phyloP scores from a whole-genome alignment of 2,113 vertebrate genomes.

The Catharus bicknelli region DNA sequence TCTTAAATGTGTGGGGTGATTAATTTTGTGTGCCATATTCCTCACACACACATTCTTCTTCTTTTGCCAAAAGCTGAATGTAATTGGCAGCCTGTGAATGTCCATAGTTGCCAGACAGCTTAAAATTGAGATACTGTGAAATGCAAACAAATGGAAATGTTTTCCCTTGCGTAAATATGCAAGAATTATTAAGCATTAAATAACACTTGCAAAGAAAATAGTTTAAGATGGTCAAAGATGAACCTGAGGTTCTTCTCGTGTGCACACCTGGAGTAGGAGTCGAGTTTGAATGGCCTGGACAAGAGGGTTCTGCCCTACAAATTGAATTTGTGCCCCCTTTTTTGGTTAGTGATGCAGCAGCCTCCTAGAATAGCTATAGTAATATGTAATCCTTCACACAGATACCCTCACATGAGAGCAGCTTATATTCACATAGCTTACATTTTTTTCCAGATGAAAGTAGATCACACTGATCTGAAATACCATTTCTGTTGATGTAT shows the following conservation, averaged over 20 bases:
- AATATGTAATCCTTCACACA: background rate
- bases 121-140: conserved; percentile 41
- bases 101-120: conserved; percentile 35
- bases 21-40: conserved; percentile 30
- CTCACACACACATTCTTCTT: conserved; percentile 24
- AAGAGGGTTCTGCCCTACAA: background rate
- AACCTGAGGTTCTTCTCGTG: background rate
- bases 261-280: background rate
- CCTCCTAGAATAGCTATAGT: background rate
- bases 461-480: background rate
- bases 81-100: conserved; percentile 14
- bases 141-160: conserved; percentile 44
- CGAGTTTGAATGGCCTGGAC: background rate
- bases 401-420: background rate
- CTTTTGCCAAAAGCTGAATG: conserved; percentile 40
- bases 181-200: conserved; percentile 22
- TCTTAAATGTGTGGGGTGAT: conserved; percentile 9
- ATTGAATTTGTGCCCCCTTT: background rate
- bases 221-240: background rate
- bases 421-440: background rate
- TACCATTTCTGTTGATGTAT: background rate
- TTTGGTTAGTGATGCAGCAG: background rate
- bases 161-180: background rate
- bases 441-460: background rate
- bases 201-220: background rate